phyloP scores from a whole-genome alignment of 2,113 vertebrate species.

The Pangasianodon hypophthalmus region DNA sequence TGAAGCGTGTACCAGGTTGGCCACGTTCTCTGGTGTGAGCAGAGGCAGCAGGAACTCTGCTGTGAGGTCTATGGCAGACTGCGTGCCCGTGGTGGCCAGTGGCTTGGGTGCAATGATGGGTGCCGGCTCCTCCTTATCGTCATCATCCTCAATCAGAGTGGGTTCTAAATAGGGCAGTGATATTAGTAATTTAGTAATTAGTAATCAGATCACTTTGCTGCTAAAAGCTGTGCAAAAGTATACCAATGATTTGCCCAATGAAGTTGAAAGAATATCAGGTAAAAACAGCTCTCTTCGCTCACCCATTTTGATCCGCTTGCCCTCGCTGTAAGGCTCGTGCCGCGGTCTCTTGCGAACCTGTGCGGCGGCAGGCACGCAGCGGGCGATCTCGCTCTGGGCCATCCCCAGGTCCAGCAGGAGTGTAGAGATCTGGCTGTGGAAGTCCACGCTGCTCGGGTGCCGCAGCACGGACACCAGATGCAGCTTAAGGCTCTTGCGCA shows the following conservation, averaged over 20 bases:
- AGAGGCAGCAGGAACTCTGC: conserved; percentile 87
- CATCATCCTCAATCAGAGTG: conserved; percentile 84
- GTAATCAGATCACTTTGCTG: neutral
- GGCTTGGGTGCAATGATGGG: conserved; percentile 70
- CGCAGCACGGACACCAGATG: conserved; percentile 87
- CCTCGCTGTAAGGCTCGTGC: conserved; percentile 78
- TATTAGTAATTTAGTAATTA: neutral
- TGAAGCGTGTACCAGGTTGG: conserved; percentile 81
- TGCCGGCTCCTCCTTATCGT: conserved; percentile 87
- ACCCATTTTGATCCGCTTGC: conserved; percentile 93
- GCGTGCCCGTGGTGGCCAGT: conserved; percentile 65
- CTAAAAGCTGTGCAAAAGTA: neutral
- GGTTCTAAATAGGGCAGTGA: conserved; percentile 71
- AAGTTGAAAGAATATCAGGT: neutral
- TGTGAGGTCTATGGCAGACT: conserved; percentile 88
- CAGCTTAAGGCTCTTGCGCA: conserved; percentile 92
- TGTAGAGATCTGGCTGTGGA: conserved; percentile 90
- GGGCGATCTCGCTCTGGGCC: conserved; percentile 84
- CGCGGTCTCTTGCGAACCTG: conserved; percentile 83
- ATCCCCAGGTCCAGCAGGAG: conserved; percentile 92
- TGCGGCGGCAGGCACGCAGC: conserved; percentile 78
- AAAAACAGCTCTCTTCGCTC: conserved; percentile 49
- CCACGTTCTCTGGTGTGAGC: conserved; percentile 85
- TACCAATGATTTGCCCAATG: neutral
- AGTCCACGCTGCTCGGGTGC: conserved; percentile 86